These are phyloP conservation scores for Anomalospiza imberbis DNA, from an alignment of 2,797 vertebrate species.

Conservation along the genomic window DNA sequence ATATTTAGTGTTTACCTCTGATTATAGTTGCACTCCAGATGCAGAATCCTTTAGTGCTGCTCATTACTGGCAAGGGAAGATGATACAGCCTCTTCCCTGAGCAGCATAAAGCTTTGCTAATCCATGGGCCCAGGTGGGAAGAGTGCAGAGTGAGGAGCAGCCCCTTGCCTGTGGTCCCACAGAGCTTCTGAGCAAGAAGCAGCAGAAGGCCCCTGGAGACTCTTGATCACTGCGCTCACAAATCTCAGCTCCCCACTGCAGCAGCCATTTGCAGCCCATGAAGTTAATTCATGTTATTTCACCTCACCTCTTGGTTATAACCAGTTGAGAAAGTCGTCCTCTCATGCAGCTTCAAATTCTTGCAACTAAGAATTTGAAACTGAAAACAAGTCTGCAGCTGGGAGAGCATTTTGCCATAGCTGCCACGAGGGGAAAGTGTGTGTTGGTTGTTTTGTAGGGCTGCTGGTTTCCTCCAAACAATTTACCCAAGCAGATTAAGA, in stretches of 20 bases:
- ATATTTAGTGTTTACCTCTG: conserved; percentile 24
- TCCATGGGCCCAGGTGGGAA: accelerated
- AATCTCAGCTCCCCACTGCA: not conserved
- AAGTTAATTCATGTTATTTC: not conserved
- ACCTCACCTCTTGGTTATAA: not conserved
- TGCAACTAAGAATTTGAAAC: not conserved
- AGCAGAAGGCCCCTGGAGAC: not conserved
- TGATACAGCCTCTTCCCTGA: not conserved
- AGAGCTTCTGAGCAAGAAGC: not conserved
- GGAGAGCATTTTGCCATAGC: accelerated
- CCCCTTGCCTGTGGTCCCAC: not conserved
- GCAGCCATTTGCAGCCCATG: not conserved
- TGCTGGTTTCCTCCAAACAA: not conserved
- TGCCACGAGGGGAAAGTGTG: not conserved
- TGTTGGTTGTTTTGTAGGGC: not conserved
- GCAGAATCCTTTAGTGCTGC: not conserved
- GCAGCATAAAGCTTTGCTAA: accelerated
- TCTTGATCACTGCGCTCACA: accelerated
- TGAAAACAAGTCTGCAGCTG: not conserved
- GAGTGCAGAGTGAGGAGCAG: not conserved
- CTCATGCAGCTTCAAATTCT: not conserved
- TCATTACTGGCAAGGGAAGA: not conserved
- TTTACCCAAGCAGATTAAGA: not conserved
- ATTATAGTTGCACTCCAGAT: not conserved
- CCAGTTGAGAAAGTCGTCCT: not conserved